A percentile compares a stretch with the other conserved stretches of the same genome.
These are phyloP conservation scores for Cancer borealis DNA, from an alignment of 2,888 invertebrate genomes.

Conservation along the genomic window DNA sequence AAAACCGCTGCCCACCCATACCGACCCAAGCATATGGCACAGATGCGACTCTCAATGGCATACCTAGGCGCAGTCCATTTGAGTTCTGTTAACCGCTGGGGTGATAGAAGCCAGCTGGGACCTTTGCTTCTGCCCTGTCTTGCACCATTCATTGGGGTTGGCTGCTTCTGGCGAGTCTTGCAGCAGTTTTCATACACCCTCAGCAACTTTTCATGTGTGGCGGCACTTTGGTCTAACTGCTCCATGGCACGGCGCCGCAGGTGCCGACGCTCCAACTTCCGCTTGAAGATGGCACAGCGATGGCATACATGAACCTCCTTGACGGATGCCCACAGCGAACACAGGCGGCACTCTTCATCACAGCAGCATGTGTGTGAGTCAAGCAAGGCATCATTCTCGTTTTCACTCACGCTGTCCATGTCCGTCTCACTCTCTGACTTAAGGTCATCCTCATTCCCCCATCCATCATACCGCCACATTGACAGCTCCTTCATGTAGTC, in stretches of 20 bases:
- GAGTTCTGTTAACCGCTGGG: slow-evolving; percentile 68
- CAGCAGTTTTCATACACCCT: slow-evolving; percentile 72
- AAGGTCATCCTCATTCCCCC: slow-evolving; percentile 76
- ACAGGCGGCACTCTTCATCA: slow-evolving; percentile 67
- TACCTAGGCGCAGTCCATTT: slow-evolving; percentile 71
- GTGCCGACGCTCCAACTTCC: slow-evolving; percentile 71
- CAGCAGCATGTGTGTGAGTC: slow-evolving; percentile 70
- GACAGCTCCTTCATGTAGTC: slow-evolving; percentile 82
- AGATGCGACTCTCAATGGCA: slow-evolving; percentile 78
- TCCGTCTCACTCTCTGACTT: slow-evolving; percentile 74
- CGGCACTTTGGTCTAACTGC: slow-evolving; percentile 51
- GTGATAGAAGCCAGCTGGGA: slow-evolving; percentile 68
- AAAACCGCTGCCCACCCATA: slow-evolving; percentile 80
- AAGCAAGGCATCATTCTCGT: slow-evolving; percentile 70
- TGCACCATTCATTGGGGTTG: background rate
- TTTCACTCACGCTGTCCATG: slow-evolving; percentile 74
- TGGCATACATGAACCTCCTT: slow-evolving; percentile 74
- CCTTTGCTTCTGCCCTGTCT: slow-evolving; percentile 53
- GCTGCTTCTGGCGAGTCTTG: slow-evolving; percentile 63
- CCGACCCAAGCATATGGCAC: slow-evolving; percentile 82
- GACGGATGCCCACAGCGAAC: slow-evolving; percentile 74
- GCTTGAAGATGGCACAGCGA: slow-evolving; percentile 71
- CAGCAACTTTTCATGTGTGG: slow-evolving; percentile 67
- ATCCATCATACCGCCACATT: slow-evolving; percentile 80
- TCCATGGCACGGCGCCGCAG: slow-evolving; percentile 61